Conservation (phyloP, 2,797 vertebrate genomes). For the Ctenopoma kingsleyae region DNA sequence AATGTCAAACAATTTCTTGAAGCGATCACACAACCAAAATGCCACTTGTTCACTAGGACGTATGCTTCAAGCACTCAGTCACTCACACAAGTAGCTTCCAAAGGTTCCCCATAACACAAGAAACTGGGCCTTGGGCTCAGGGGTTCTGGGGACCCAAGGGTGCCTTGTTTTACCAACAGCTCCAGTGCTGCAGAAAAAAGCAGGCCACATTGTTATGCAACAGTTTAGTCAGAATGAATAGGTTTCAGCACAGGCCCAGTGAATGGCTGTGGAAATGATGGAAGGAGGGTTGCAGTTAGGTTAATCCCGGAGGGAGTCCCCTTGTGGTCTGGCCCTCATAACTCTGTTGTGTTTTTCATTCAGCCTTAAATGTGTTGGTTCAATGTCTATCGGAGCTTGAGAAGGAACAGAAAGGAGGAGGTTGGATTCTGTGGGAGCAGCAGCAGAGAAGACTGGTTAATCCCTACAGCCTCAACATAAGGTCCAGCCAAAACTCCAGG, state of each 20-base stretch:
- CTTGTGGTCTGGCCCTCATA: constrained; percentile 62
- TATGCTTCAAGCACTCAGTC: constrained; percentile 60
- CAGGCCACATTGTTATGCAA: constrained; percentile 81
- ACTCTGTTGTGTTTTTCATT: constrained; percentile 71
- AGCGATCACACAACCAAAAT: constrained; percentile 4
- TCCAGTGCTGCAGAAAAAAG: constrained; percentile 66
- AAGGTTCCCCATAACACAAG: constrained; percentile 50
- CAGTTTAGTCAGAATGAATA: constrained; percentile 77
- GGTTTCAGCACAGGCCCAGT: constrained; percentile 57
- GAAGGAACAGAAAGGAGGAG: constrained; percentile 51
- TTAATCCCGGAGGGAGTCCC: constrained; percentile 76
- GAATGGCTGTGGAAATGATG: constrained; percentile 69
- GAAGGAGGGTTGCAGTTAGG: constrained; percentile 66
- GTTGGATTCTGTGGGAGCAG: constrained; percentile 52
- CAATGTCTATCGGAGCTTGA: constrained; percentile 51
- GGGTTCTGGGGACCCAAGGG: constrained; percentile 65
- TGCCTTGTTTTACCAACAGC: constrained; percentile 82
- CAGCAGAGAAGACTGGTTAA: constrained; percentile 68
- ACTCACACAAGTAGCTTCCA: constrained; percentile 45
- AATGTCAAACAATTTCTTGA: constrained; percentile 17
- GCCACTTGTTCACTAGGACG: constrained; percentile 45
- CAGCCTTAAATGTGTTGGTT: constrained; percentile 68
- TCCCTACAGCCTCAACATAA: constrained; percentile 59
- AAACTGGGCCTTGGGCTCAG: constrained; percentile 45
- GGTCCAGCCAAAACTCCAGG: constrained; percentile 60